Percentiles rank a stretch among this genome's conserved stretches.
Conservation (phyloP, 2,888 invertebrate genomes). For the Esperia sulphurella region DNA sequence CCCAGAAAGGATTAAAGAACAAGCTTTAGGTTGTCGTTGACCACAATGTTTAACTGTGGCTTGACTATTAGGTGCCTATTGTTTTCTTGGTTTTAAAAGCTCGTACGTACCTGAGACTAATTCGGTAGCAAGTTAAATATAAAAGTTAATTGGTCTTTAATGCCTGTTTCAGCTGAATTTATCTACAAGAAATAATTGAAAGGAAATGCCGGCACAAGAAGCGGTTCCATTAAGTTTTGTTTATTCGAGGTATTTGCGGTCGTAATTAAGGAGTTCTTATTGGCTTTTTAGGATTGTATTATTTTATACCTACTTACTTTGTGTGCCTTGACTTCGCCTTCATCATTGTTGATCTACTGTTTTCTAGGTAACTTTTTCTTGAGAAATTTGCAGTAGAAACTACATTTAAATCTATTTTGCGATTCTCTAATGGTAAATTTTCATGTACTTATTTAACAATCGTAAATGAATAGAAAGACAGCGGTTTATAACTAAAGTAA, state of each 20-base stretch:
- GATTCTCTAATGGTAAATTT: too few relatives aligned
- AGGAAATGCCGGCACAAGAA: slow-evolving; percentile 22
- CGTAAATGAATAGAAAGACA: too few relatives aligned
- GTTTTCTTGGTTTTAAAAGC: slow-evolving; percentile 13
- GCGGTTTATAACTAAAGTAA: too few relatives aligned
- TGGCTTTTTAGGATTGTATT: too few relatives aligned
- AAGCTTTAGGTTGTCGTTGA: background rate
- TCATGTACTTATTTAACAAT: too few relatives aligned
- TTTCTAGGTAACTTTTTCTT: too few relatives aligned
- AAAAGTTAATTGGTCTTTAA: slow-evolving; percentile 38
- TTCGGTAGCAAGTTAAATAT: slow-evolving; percentile 33
- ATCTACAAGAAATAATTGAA: slow-evolving; percentile 29
- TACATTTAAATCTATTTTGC: too few relatives aligned
- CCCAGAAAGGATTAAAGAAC: slow-evolving; percentile 1
- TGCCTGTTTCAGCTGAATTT: slow-evolving; percentile 20
- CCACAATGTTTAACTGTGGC: background rate
- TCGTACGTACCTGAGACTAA: slow-evolving; percentile 32
- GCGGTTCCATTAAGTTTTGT: slow-evolving; percentile 20
- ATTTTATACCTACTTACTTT: too few relatives aligned
- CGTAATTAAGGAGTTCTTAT: slow-evolving; percentile 1
- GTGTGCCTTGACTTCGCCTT: too few relatives aligned
- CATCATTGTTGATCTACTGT: too few relatives aligned
- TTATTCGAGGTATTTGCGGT: slow-evolving; percentile 18
- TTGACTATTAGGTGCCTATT: slow-evolving; percentile 2
- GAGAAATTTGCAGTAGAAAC: too few relatives aligned